Percentiles rank a stretch among this genome's conserved stretches.
Evolutionary conservation across 2,113 vertebrate species (phyloP).

Genomic region (Trogon surrucura): DNA sequence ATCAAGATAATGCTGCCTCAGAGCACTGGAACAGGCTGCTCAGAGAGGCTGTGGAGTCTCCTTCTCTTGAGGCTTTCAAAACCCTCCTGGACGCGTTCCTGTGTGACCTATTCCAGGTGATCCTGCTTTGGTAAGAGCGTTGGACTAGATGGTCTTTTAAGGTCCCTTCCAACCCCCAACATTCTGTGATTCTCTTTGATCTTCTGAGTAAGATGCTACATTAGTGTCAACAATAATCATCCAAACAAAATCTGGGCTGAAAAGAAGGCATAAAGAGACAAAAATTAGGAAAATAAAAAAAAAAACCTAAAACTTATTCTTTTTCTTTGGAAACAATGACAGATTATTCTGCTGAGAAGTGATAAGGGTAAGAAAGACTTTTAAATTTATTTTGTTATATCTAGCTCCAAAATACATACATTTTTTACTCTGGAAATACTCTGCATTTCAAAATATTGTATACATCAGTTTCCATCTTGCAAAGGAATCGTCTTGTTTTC

Average conservation of each 20-base stretch:
- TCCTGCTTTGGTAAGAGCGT: no score
- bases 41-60: no score
- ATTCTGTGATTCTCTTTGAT: neutral
- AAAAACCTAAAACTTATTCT: neutral
- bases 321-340: neutral
- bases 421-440: neutral
- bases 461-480: neutral
- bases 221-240: neutral
- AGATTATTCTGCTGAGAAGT: neutral
- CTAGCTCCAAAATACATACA: neutral
- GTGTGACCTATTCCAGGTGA: no score
- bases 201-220: neutral
- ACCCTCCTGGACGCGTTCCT: no score
- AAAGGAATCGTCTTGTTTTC: neutral
- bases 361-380: neutral
- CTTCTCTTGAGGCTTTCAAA: no score
- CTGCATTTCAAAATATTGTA: neutral
- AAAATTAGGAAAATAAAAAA: neutral
- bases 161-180: no score
- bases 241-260: neutral
- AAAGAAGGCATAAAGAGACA: neutral
- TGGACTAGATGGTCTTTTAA: no score
- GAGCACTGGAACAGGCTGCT: no score
- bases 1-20: neutral
- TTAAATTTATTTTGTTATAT: neutral